phyloP scores from a whole-genome alignment of 1,140 invertebrate species.

The Drosophila baimaii region DNA sequence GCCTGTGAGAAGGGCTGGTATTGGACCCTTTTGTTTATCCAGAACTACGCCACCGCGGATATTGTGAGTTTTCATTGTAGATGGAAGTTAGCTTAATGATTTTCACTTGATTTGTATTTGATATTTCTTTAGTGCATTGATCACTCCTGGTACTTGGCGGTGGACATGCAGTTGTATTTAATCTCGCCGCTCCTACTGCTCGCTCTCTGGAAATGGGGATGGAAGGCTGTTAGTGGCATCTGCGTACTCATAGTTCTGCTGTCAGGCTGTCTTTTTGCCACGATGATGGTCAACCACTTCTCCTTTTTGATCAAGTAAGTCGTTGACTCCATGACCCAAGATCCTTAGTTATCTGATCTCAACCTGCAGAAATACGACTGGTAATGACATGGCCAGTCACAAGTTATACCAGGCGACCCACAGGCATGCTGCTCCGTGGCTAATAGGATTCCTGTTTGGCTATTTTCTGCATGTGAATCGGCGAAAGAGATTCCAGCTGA shows the following conservation, averaged over 20 bases:
- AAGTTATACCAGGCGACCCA: slow-evolving; percentile 58
- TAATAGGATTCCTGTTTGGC: slow-evolving; percentile 21
- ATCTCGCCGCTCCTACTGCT: slow-evolving; percentile 90
- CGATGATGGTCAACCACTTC: slow-evolving; percentile 52
- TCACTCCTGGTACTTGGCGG: slow-evolving; percentile 6
- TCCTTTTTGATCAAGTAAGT: slow-evolving; percentile 16
- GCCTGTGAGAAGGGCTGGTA: slow-evolving; percentile 69
- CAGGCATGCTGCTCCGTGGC: slow-evolving; percentile 55
- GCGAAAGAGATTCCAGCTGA: slow-evolving; percentile 25
- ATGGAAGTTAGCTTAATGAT: neutral
- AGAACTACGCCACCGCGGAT: slow-evolving; percentile 59
- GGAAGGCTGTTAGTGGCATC: slow-evolving; percentile 48
- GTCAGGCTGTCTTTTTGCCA: slow-evolving; percentile 55
- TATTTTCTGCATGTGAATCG: slow-evolving; percentile 6
- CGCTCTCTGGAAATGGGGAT: slow-evolving; percentile 87
- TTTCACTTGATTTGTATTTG: neutral
- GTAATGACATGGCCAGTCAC: neutral
- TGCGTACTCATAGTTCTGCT: slow-evolving; percentile 45
- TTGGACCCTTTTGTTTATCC: slow-evolving; percentile 57
- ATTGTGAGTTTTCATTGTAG: neutral
- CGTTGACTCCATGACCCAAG: rapidly evolving
- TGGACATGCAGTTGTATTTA: slow-evolving; percentile 90
- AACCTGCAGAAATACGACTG: neutral
- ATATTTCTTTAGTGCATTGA: slow-evolving; percentile 85
- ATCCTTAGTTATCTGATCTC: neutral